Percentiles rank a stretch among this genome's conserved stretches.
Evolutionary conservation across 2,888 invertebrate species (phyloP).

Genomic region (Eubasilissa splendida): DNA sequence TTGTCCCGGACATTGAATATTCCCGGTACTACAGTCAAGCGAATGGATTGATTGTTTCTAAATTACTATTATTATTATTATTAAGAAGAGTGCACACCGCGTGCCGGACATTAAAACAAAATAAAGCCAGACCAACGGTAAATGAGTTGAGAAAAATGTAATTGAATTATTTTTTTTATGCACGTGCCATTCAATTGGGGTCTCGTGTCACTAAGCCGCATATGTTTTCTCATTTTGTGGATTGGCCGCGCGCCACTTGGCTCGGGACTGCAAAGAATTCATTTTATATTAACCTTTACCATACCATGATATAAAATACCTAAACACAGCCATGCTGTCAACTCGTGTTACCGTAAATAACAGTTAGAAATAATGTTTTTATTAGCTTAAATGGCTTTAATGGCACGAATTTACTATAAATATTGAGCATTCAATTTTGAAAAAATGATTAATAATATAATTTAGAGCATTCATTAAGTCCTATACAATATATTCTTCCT

Average conservation of each 20-base stretch:
- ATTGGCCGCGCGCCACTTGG: not conserved
- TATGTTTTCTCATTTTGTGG: not conserved
- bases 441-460: too few species aligned
- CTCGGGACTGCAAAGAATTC: not conserved
- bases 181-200: conserved; percentile 17
- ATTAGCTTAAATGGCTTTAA: too few species aligned
- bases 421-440: too few species aligned
- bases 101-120: not conserved
- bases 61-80: too few species aligned
- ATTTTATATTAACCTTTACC: not conserved
- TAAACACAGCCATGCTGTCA: too few species aligned
- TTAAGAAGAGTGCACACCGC: not conserved
- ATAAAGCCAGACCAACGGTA: conserved; percentile 7
- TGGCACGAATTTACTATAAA: too few species aligned
- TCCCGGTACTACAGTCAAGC: not conserved
- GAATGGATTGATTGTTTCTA: conserved; percentile 9
- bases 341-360: too few species aligned
- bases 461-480: too few species aligned
- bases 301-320: too few species aligned
- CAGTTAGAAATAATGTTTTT: too few species aligned
- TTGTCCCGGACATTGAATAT: too few species aligned
- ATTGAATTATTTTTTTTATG: conserved; percentile 24
- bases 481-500: too few species aligned
- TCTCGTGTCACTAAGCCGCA: not conserved
- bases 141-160: conserved; percentile 6